phyloP scores from a whole-genome alignment of 2,113 vertebrate genomes.

The Entosphenus tridentatus region DNA sequence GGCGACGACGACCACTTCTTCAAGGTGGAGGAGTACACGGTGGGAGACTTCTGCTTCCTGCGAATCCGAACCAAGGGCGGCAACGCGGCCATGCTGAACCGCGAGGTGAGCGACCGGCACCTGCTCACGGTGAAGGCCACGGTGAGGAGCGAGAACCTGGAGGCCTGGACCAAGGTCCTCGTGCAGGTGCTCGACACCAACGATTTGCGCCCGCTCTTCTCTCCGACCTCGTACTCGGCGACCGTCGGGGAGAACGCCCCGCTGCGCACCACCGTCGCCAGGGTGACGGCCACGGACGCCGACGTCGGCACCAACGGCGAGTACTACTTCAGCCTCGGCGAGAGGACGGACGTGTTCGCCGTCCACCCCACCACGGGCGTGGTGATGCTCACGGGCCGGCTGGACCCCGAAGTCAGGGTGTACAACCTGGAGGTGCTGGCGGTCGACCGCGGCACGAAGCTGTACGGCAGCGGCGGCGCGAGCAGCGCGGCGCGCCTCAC shows the following conservation, averaged over 20 bases:
- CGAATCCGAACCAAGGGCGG: slow-evolving; percentile 92
- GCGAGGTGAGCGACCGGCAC: slow-evolving; percentile 89
- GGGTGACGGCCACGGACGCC: slow-evolving; percentile 89
- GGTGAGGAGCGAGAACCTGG: slow-evolving; percentile 62
- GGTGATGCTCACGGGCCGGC: slow-evolving; percentile 60
- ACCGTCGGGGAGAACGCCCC: slow-evolving; percentile 79
- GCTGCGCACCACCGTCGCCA: slow-evolving; percentile 81
- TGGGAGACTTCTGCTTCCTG: slow-evolving; percentile 91
- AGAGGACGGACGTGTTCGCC: slow-evolving; percentile 65
- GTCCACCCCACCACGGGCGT: slow-evolving; percentile 85
- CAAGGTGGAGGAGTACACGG: slow-evolving; percentile 71
- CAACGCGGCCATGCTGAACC: slow-evolving; percentile 79
- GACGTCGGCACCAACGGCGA: slow-evolving; percentile 93
- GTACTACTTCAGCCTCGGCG: slow-evolving; percentile 97
- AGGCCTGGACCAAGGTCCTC: slow-evolving; percentile 83
- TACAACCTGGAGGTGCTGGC: slow-evolving; percentile 79
- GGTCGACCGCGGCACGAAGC: slow-evolving; percentile 89
- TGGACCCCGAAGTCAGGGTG: slow-evolving; percentile 56
- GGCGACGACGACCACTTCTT: slow-evolving; percentile 93
- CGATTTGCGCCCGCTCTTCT: slow-evolving; percentile 89
- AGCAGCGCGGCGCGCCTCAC: slow-evolving; percentile 93
- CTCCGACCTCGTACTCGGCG: slow-evolving; percentile 83
- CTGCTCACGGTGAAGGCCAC: slow-evolving; percentile 71
- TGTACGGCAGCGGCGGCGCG: slow-evolving; percentile 86
- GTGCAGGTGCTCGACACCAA: slow-evolving; percentile 94